Evolutionary conservation across 2,797 vertebrate species (phyloP).

Genomic region (Rhadinocentrus ornatus): DNA sequence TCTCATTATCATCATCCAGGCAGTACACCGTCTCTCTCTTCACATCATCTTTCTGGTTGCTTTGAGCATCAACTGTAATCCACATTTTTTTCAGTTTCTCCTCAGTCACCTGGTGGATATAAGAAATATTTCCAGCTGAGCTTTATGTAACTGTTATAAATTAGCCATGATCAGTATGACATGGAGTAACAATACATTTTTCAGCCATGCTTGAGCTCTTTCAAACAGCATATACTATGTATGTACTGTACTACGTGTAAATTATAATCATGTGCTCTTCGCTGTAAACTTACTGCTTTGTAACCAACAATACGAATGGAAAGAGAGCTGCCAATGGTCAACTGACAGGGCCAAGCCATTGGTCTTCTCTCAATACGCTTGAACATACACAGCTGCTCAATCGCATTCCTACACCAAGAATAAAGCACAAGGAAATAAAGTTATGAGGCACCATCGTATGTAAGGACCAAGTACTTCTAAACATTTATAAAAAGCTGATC

Average conservation of each 20-base stretch:
- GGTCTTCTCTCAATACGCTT: slow-evolving; percentile 88
- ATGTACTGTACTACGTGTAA: not conserved
- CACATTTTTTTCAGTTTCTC: slow-evolving; percentile 90
- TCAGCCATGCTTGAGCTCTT: not conserved
- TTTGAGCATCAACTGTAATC: slow-evolving; percentile 90
- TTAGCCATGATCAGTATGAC: not conserved
- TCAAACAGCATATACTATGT: not conserved
- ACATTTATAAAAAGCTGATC: not conserved
- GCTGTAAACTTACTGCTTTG: slow-evolving; percentile 89
- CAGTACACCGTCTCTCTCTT: slow-evolving; percentile 92
- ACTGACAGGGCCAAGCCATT: slow-evolving; percentile 89
- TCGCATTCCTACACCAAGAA: slow-evolving; percentile 84
- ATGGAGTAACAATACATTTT: not conserved
- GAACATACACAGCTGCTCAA: slow-evolving; percentile 90
- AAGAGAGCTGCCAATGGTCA: slow-evolving; percentile 91
- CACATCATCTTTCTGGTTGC: slow-evolving; percentile 85
- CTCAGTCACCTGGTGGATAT: slow-evolving; percentile 84
- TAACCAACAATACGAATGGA: slow-evolving; percentile 92
- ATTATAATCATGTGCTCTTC: not conserved
- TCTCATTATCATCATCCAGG: slow-evolving; percentile 95
- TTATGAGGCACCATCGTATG: not conserved
- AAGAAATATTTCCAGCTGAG: not conserved
- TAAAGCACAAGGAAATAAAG: slow-evolving; percentile 10
- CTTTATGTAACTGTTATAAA: not conserved
- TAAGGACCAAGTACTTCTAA: not conserved